Percentiles rank a stretch among this genome's conserved stretches.
phyloP scores from a whole-genome alignment of 2,888 invertebrate genomes.

The Laspeyria flexula region DNA sequence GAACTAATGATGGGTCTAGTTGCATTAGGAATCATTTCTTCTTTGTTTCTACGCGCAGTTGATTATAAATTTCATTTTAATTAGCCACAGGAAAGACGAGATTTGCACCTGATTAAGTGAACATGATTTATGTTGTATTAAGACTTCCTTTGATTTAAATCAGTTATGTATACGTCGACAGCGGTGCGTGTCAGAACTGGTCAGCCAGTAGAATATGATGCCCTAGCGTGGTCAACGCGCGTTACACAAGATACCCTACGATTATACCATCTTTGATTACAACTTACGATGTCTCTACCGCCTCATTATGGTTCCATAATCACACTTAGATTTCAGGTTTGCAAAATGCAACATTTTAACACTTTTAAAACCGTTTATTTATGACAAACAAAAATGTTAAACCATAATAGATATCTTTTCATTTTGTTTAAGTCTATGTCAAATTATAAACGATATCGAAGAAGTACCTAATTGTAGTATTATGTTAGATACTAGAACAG shows the following conservation, averaged over 20 bases:
- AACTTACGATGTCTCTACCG: slow-evolving; percentile 46
- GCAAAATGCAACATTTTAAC: slow-evolving; percentile 28
- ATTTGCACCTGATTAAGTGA: slow-evolving; percentile 44
- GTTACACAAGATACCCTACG: slow-evolving; percentile 50
- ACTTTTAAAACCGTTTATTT: slow-evolving; percentile 14
- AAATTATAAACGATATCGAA: too few relatives aligned
- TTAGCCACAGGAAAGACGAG: slow-evolving; percentile 42
- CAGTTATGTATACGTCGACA: slow-evolving; percentile 44
- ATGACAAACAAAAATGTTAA: neutral
- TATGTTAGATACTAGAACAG: neutral
- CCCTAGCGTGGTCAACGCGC: slow-evolving; percentile 40
- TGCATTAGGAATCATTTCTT: slow-evolving; percentile 23
- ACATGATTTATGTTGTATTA: slow-evolving; percentile 52
- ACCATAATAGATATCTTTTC: too few relatives aligned
- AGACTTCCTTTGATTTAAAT: slow-evolving; percentile 52
- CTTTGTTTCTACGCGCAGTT: slow-evolving; percentile 24
- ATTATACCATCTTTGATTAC: slow-evolving; percentile 59
- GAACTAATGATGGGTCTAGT: slow-evolving; percentile 21
- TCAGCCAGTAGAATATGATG: slow-evolving; percentile 44
- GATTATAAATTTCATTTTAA: slow-evolving; percentile 39
- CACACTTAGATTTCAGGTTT: slow-evolving; percentile 32
- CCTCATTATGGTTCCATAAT: slow-evolving; percentile 54
- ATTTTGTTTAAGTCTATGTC: too few relatives aligned
- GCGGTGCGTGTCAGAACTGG: slow-evolving; percentile 58
- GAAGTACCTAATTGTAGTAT: too few relatives aligned